phyloP scores from a whole-genome alignment of 2,797 vertebrate genomes.

The Danio choprae region DNA sequence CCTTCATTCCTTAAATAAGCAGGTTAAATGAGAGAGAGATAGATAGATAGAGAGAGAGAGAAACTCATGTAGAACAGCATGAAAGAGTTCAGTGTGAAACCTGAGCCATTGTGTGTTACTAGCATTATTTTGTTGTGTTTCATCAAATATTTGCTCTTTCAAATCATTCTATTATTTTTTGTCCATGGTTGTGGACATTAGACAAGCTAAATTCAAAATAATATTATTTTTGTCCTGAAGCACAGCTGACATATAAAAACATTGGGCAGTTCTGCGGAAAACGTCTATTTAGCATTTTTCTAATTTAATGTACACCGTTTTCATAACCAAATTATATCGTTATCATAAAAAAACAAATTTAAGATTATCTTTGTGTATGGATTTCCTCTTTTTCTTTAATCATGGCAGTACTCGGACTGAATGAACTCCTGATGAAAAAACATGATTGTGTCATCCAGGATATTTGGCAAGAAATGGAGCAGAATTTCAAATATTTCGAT shows the following conservation, averaged over 20 bases:
- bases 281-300: slow-evolving; percentile 5
- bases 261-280: background rate
- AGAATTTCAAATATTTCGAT: background rate
- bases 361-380: background rate
- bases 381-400: background rate
- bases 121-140: background rate
- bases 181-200: background rate
- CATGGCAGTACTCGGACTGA: background rate
- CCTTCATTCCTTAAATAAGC: slow-evolving; percentile 71
- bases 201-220: background rate
- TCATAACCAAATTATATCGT: background rate
- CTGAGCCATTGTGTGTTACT: background rate
- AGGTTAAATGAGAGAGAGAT: slow-evolving; percentile 67
- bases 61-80: too few relatives aligned
- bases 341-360: background rate
- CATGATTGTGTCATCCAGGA: slow-evolving; percentile 11
- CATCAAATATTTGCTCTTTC: slow-evolving; percentile 5
- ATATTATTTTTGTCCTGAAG: background rate
- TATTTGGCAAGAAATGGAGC: background rate
- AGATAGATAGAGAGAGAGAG: background rate
- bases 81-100: slow-evolving; percentile 34
- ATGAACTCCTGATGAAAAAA: background rate
- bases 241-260: background rate
- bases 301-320: background rate
- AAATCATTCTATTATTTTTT: background rate